Evolutionary conservation across 1,140 invertebrate genomes (phyloP).

Genomic region (Caenorhabditis elegans): WBcel235 BX284604.4:1603001-1603500

Average conservation of each 20-base stretch:
- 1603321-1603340: conserved; percentile 19
- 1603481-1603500: conserved; percentile 38
- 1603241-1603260: neutral
- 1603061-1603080: conserved; percentile 48
- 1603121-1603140: neutral
- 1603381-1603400: neutral
- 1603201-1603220: neutral
- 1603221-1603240: conserved; percentile 12
- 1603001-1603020: conserved; percentile 42
- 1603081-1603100: conserved; percentile 38
- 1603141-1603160: neutral
- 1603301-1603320: neutral
- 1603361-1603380: conserved; percentile 4
- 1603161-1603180: neutral
- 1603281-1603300: conserved; percentile 15
- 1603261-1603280: neutral
- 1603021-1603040: conserved; percentile 40
- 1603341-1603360: conserved; percentile 32
- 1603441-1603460: neutral
- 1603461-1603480: neutral
- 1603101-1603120: conserved; percentile 38
- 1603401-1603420: conserved; percentile 6
- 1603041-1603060: conserved; percentile 37
- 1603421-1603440: conserved; percentile 23
- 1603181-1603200: neutral